Evolutionary conservation across 2,888 invertebrate genomes (phyloP).

Genomic region (Thyatira batis): DNA sequence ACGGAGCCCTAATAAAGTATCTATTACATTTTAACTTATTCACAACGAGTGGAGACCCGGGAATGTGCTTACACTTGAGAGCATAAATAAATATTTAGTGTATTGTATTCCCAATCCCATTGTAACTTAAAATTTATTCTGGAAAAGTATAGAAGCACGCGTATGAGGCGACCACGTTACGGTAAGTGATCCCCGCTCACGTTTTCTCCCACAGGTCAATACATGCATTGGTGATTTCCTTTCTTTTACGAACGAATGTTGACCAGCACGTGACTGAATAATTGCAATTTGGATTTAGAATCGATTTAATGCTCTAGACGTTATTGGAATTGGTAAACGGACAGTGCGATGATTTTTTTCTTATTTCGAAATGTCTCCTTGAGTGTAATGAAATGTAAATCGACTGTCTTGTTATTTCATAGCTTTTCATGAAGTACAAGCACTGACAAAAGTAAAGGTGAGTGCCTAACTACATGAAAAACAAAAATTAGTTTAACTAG

Average conservation of each 20-base stretch:
- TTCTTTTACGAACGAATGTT: slow-evolving; percentile 31
- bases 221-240: slow-evolving; percentile 25
- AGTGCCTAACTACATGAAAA: too few relatives aligned
- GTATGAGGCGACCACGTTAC: slow-evolving; percentile 38
- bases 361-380: slow-evolving; percentile 1
- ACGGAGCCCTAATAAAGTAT: too few relatives aligned
- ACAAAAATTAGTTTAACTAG: background rate
- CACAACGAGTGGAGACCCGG: background rate
- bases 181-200: slow-evolving; percentile 58
- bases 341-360: slow-evolving; percentile 5
- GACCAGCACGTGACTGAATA: slow-evolving; percentile 48
- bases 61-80: slow-evolving; percentile 4
- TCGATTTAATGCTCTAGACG: slow-evolving; percentile 20
- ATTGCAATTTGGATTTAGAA: slow-evolving; percentile 33
- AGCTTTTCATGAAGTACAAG: background rate
- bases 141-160: slow-evolving; percentile 18
- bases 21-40: too few relatives aligned
- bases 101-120: slow-evolving; percentile 15
- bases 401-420: background rate
- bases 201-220: slow-evolving; percentile 31
- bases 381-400: background rate
- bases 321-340: slow-evolving; percentile 20
- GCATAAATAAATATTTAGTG: slow-evolving; percentile 30
- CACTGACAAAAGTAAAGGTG: background rate
- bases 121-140: slow-evolving; percentile 23